phyloP scores from a whole-genome alignment of 1,140 invertebrate genomes.

The Drosophila albomicans region DNA sequence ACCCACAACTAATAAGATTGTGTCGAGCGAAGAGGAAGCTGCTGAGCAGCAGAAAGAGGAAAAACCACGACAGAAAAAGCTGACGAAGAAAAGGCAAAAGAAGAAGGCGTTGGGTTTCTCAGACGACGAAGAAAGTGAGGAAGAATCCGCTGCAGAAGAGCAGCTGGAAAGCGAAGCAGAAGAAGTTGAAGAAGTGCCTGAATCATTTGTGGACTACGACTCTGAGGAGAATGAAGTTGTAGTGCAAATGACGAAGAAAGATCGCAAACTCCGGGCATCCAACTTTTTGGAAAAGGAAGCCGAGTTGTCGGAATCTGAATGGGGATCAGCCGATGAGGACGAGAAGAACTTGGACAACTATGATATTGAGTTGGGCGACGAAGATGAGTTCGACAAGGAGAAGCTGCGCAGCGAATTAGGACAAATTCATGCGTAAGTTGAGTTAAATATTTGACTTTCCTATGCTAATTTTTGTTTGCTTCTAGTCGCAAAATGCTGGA shows the following conservation, averaged over 20 bases:
- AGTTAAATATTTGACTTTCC: neutral
- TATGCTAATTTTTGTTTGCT: conserved; percentile 5
- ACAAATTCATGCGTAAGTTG: conserved; percentile 88
- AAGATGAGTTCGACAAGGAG: conserved; percentile 89
- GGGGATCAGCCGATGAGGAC: conserved; percentile 91
- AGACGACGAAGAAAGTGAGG: conserved; percentile 75
- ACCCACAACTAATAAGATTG: conserved; percentile 54
- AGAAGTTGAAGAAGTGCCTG: conserved; percentile 83
- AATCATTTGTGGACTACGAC: conserved; percentile 88
- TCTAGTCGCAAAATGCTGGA: conserved; percentile 89
- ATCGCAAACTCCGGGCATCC: conserved; percentile 85
- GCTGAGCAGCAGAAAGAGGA: conserved; percentile 3
- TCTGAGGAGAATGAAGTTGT: conserved; percentile 90
- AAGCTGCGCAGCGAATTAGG: conserved; percentile 88
- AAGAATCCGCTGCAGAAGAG: conserved; percentile 66
- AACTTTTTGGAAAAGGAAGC: conserved; percentile 94
- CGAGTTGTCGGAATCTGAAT: conserved; percentile 92
- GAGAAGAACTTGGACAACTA: conserved; percentile 89
- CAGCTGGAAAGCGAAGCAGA: conserved; percentile 72
- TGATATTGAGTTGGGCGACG: conserved; percentile 90
- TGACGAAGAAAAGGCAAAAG: conserved; percentile 70
- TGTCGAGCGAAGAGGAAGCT: conserved; percentile 85
- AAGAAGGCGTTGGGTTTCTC: conserved; percentile 80
- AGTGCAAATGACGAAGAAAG: conserved; percentile 85
- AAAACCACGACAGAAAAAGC: conserved; percentile 63